Base-by-base conservation (phyloP, 37 sponge, comb jelly and placozoan genomes). In the Eunapius fragilis region DNA sequence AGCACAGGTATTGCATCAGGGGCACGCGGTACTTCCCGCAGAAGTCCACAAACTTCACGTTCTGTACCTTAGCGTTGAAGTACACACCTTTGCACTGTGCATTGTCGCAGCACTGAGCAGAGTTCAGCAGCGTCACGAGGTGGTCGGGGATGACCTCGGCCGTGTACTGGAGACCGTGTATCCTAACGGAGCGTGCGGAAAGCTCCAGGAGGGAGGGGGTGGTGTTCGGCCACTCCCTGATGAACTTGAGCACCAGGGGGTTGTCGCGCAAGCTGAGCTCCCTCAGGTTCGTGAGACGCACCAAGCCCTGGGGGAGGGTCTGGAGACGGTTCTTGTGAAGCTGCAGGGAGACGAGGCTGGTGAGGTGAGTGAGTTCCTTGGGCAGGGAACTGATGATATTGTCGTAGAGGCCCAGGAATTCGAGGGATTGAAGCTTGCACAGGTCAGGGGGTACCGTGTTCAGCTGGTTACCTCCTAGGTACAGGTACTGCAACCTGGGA, bases 11-110 rank as follows among this genome's bases (percentile, higher is more conserved):
- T 71, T 93, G 92, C 89, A 95, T 74, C 27, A 97, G 84, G 33
- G 98, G 98, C 11, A 97, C 90, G 17, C 98, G 91, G 73, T 97
- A 97, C 80, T 93, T 90, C 35, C 98, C 98, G 80, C 98, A 97
- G 74, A 97, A 97, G 87, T 97, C 98, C 4, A 91, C 94, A 86
- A 97, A 97, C 83, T 93, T 95, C 23, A 97, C 89, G 31, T 88
- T 81, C 72, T 89, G 84, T 14, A 86, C 70, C 24, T 71, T 70
- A 1, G 94, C 87, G 28, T 69, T 87, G 58, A 97, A 97, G 76
- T 97, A 97, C 76, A 97, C 96, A 2, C 98, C 98, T 23, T 69
- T 69, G 45, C 98, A 97, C 34, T 74, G 69, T 0, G 98, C 94
- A 38, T 97, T 97, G 84, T 97, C 97, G 71, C 98, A 97, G 34